Percentiles rank a stretch among this genome's conserved stretches.
Conservation (phyloP, 2,797 vertebrate species). For the Pygocentrus nattereri region DNA sequence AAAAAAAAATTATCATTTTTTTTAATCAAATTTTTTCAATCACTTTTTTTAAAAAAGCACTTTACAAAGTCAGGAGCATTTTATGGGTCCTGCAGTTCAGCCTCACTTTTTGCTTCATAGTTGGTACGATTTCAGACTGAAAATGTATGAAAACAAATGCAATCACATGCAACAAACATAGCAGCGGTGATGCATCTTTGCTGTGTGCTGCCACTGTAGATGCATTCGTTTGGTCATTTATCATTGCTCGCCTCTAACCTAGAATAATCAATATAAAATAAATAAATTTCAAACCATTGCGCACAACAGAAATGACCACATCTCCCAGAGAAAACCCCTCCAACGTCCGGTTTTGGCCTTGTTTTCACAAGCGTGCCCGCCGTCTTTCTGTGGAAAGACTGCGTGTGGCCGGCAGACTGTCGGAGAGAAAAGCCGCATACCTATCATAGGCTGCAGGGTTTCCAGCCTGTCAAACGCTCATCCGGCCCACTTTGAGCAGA, state of each 20-base stretch:
- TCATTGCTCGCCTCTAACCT: slow-evolving; percentile 25
- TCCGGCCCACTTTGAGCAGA: slow-evolving; percentile 21
- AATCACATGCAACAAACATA: slow-evolving; percentile 13
- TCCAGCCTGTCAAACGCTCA: not conserved
- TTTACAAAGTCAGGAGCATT: too few species aligned
- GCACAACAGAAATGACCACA: not conserved
- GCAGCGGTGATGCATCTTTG: not conserved
- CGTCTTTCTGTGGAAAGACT: too few species aligned
- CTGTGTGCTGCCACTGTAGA: slow-evolving; percentile 2
- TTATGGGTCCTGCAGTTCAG: too few species aligned
- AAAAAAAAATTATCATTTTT: too few species aligned
- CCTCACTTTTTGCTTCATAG: too few species aligned
- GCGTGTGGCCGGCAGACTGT: not conserved
- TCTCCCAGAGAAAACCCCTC: not conserved
- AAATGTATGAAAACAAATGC: not conserved
- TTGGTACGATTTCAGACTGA: too few species aligned
- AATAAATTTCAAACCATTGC: slow-evolving; percentile 10
- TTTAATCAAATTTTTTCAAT: too few species aligned
- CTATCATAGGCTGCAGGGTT: slow-evolving; percentile 47
- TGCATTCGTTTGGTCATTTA: slow-evolving; percentile 27
- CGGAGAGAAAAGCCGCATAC: slow-evolving; percentile 10
- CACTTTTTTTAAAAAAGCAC: too few species aligned
- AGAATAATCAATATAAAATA: slow-evolving; percentile 56
- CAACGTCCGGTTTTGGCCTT: not conserved
- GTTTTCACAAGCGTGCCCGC: not conserved